These are phyloP conservation scores for Stegodyphus mimosarum DNA, from an alignment of 1,140 invertebrate genomes.

Conservation along the genomic window DNA sequence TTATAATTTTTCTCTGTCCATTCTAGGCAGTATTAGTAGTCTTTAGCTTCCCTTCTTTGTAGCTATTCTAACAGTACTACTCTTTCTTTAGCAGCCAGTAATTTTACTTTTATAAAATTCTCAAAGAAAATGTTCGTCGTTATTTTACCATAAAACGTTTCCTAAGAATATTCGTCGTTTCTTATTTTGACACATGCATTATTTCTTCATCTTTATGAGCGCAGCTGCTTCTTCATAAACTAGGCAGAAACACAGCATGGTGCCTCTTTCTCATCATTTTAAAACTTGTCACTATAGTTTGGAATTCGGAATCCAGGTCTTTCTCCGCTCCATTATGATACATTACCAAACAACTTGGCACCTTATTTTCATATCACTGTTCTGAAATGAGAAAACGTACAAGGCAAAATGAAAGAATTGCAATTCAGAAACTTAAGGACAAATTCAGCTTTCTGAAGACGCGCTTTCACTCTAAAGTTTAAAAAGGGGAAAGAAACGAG, in stretches of 20 bases:
- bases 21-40: no score
- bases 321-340: background rate
- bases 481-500: background rate
- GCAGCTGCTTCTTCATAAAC: no score
- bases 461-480: background rate
- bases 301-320: background rate
- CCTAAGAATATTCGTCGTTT: background rate
- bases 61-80: no score
- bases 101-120: no score
- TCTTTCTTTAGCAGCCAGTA: no score
- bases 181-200: no score
- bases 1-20: no score
- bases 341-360: background rate
- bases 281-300: background rate
- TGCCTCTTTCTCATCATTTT: background rate
- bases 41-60: no score
- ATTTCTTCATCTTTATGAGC: no score
- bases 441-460: background rate
- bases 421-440: slow-evolving; percentile 23
- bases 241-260: no score
- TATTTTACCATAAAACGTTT: no score
- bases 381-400: background rate
- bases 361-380: slow-evolving; percentile 10
- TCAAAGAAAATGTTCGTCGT: no score
- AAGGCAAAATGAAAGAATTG: slow-evolving; percentile 30